phyloP scores from a whole-genome alignment of 2,113 vertebrate species.

The Mastomys coucha region DNA sequence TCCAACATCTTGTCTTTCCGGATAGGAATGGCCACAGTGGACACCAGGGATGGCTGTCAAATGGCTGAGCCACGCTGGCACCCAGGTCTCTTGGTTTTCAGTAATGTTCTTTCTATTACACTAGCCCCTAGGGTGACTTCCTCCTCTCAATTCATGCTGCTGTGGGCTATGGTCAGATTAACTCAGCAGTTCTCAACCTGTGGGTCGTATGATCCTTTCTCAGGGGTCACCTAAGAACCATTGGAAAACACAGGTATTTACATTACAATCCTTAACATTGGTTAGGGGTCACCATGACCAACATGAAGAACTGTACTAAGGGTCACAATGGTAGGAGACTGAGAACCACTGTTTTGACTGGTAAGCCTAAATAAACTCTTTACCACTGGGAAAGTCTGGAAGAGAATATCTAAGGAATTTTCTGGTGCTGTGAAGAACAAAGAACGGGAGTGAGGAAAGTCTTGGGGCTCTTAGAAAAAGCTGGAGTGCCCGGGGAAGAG shows the following conservation, averaged over 20 bases:
- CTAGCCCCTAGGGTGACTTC: not conserved
- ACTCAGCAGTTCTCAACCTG: not conserved
- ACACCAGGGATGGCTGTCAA: not conserved
- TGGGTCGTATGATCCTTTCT: not conserved
- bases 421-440: not conserved
- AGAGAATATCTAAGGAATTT: not conserved
- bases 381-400: not conserved
- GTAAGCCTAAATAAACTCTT: not conserved
- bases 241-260: not conserved
- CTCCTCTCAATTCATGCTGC: not conserved
- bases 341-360: not conserved
- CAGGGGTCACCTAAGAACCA: not conserved
- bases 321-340: rapidly evolving
- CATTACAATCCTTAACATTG: not conserved
- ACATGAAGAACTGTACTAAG: not conserved
- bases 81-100: not conserved
- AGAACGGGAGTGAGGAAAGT: not conserved
- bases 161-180: not conserved
- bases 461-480: not conserved
- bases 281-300: not conserved
- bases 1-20: not conserved
- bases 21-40: not conserved
- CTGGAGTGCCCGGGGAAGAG: not conserved
- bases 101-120: not conserved
- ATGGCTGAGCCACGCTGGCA: not conserved